These are phyloP conservation scores for Iphiclides podalirius DNA, from an alignment of 2,888 invertebrate species.

Conservation along the genomic window DNA sequence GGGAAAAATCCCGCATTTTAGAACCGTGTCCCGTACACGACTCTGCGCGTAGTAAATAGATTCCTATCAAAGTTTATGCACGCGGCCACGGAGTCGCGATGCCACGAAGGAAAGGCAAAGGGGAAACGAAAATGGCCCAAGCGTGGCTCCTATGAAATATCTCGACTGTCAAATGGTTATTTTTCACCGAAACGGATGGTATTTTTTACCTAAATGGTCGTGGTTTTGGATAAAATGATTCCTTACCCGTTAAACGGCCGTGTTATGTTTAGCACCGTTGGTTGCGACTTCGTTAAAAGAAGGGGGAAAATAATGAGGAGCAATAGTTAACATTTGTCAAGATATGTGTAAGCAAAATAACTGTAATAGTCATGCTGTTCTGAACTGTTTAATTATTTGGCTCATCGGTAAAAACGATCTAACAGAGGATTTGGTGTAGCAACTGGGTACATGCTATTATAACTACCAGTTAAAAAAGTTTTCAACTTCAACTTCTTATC, in stretches of 20 bases:
- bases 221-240: conserved; percentile 22
- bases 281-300: too few species aligned
- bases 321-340: too few species aligned
- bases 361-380: too few species aligned
- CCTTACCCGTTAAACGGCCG: conserved; percentile 18
- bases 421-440: too few species aligned
- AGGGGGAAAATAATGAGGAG: too few species aligned
- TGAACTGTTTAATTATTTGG: too few species aligned
- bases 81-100: conserved; percentile 12
- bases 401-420: too few species aligned
- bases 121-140: conserved; percentile 21
- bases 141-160: conserved; percentile 21
- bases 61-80: conserved; percentile 17
- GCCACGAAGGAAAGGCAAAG: conserved; percentile 20
- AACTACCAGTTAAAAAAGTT: too few species aligned
- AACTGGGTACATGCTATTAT: too few species aligned
- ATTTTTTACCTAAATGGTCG: conserved; percentile 22
- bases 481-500: too few species aligned
- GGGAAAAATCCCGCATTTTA: not conserved
- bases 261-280: too few species aligned
- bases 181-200: conserved; percentile 22
- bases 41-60: conserved; percentile 8
- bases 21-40: conserved; percentile 7
- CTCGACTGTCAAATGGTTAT: conserved; percentile 22
- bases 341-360: too few species aligned